These are phyloP conservation scores for Callithrix jacchus DNA, from an alignment of 2,113 vertebrate species.

Conservation along the genomic window DNA sequence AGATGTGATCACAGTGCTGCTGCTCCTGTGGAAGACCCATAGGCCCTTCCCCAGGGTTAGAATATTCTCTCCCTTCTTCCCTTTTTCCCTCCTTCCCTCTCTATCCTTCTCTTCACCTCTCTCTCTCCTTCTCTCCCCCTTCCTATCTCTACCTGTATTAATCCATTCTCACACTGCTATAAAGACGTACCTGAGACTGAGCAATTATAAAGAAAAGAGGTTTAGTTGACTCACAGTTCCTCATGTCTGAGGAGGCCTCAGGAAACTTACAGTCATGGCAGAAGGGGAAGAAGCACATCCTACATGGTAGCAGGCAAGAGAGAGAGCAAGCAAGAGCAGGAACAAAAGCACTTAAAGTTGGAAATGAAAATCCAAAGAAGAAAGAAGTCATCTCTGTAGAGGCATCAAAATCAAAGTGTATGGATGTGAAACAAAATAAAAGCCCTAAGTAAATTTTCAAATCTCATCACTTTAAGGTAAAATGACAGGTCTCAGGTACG, in stretches of 20 bases:
- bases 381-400: background rate
- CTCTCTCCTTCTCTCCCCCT: fast-evolving
- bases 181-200: too few relatives aligned
- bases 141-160: background rate
- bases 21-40: background rate
- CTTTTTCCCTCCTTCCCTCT: background rate
- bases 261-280: too few relatives aligned
- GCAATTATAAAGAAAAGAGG: too few relatives aligned
- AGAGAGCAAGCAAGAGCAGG: too few relatives aligned
- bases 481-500: background rate
- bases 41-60: background rate
- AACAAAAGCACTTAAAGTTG: background rate
- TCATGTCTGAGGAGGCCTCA: too few relatives aligned
- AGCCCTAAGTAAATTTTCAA: background rate
- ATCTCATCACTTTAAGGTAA: too few relatives aligned
- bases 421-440: background rate
- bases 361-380: background rate
- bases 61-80: too few relatives aligned
- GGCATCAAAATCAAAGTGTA: background rate
- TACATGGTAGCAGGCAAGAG: too few relatives aligned
- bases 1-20: background rate
- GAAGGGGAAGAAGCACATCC: too few relatives aligned
- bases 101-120: too few relatives aligned
- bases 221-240: too few relatives aligned
- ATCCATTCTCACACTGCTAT: too few relatives aligned